phyloP scores from a whole-genome alignment of 2,113 vertebrate genomes.

The Solea solea region DNA sequence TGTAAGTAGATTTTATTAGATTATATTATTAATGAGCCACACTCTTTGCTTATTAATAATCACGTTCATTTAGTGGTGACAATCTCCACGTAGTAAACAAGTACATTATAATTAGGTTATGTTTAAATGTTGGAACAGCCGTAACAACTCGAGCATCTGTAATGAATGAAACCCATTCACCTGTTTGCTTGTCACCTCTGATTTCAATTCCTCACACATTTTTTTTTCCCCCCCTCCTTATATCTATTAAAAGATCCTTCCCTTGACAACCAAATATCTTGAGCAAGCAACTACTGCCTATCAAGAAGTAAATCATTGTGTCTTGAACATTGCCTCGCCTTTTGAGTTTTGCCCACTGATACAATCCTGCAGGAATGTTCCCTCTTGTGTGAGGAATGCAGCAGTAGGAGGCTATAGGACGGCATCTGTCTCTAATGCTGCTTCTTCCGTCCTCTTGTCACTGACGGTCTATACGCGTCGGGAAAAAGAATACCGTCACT shows the following conservation, averaged over 20 bases:
- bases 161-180: background rate
- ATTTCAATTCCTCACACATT: background rate
- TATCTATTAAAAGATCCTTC: constrained; percentile 12
- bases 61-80: too few species aligned
- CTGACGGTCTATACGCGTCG: constrained; percentile 23
- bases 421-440: constrained; percentile 47
- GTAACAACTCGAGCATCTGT: background rate
- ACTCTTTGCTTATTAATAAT: too few species aligned
- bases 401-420: constrained; percentile 59
- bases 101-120: background rate
- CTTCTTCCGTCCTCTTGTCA: constrained; percentile 34
- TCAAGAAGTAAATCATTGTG: constrained; percentile 32
- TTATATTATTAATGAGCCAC: too few species aligned
- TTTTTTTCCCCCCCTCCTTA: background rate
- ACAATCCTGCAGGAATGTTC: constrained; percentile 70
- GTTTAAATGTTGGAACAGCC: background rate
- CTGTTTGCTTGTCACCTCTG: background rate
- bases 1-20: too few species aligned
- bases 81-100: too few species aligned
- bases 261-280: background rate
- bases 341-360: constrained; percentile 65
- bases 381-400: constrained; percentile 69
- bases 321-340: constrained; percentile 38
- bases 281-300: constrained; percentile 3
- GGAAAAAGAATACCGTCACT: constrained; percentile 41